Evolutionary conservation across 23 tunicate species (phyloP).

Genomic region (Trididemnum nubilum): DNA sequence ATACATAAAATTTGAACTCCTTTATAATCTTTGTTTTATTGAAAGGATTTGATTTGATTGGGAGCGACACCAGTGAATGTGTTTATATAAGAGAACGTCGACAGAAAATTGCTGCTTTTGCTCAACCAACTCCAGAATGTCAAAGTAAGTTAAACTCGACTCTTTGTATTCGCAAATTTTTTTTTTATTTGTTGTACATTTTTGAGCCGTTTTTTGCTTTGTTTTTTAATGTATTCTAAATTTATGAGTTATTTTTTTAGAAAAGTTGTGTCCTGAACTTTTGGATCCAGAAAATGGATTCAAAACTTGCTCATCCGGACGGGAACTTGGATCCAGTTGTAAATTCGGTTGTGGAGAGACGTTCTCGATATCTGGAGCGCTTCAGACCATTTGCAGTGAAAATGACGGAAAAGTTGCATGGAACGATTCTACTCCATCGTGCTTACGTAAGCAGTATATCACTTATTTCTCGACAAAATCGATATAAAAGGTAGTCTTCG

Average conservation of each 20-base stretch:
- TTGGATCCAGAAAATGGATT: constrained; percentile 68
- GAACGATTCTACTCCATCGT: constrained; percentile 55
- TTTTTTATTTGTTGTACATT: too few relatives aligned
- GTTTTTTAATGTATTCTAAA: not conserved
- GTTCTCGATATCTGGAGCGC: constrained; percentile 67
- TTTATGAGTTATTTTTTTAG: not conserved
- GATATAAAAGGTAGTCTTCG: too few relatives aligned
- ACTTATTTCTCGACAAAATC: too few relatives aligned
- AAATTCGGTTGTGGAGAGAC: constrained; percentile 63
- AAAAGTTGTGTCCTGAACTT: not conserved
- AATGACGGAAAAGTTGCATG: constrained; percentile 36
- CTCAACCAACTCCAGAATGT: not conserved
- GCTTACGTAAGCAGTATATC: constrained; percentile 82
- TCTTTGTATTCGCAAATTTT: too few relatives aligned
- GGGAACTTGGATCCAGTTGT: constrained; percentile 72
- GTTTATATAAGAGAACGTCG: not conserved
- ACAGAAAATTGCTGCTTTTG: not conserved
- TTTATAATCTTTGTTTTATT: too few relatives aligned
- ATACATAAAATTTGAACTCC: too few relatives aligned
- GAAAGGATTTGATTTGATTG: not conserved
- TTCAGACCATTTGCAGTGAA: constrained; percentile 45
- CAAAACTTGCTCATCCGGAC: constrained; percentile 54
- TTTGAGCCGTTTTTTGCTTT: too few relatives aligned
- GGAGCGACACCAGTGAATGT: not conserved
- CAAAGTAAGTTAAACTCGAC: not conserved